Evolutionary conservation across 2,113 vertebrate species (phyloP).

Genomic region (mouse (Mus musculus)): DNA sequence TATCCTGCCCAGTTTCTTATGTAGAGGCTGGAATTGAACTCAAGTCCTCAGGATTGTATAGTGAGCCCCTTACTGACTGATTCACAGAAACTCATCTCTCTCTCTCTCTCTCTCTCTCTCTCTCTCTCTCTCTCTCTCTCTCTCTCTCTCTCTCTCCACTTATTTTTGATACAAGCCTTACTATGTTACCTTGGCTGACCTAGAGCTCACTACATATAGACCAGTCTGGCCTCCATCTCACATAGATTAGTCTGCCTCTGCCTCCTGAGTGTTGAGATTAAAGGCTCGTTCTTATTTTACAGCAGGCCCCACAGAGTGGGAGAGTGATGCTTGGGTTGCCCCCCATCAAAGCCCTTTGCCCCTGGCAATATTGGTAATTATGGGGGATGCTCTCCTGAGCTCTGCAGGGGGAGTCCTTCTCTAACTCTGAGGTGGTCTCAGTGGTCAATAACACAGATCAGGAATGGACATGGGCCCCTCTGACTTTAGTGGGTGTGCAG

Average conservation of each 20-base stretch:
- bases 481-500: rapidly evolving
- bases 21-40: neutral
- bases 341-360: neutral
- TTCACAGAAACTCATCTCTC: neutral
- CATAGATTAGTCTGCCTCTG: neutral
- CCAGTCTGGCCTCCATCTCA: neutral
- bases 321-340: neutral
- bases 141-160: no score
- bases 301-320: neutral
- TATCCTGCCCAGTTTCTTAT: neutral
- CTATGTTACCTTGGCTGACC: neutral
- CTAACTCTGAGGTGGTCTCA: neutral
- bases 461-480: rapidly evolving
- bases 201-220: neutral
- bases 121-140: no score
- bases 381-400: neutral
- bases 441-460: neutral
- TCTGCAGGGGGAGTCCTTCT: neutral
- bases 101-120: no score
- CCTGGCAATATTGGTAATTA: rapidly evolving
- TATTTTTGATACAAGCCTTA: neutral
- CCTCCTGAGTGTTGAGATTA: neutral
- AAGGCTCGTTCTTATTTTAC: neutral
- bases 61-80: no score
- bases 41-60: no score